These are phyloP conservation scores for Poecilus cupreus DNA, from an alignment of 2,888 invertebrate genomes.

Conservation along the genomic window DNA sequence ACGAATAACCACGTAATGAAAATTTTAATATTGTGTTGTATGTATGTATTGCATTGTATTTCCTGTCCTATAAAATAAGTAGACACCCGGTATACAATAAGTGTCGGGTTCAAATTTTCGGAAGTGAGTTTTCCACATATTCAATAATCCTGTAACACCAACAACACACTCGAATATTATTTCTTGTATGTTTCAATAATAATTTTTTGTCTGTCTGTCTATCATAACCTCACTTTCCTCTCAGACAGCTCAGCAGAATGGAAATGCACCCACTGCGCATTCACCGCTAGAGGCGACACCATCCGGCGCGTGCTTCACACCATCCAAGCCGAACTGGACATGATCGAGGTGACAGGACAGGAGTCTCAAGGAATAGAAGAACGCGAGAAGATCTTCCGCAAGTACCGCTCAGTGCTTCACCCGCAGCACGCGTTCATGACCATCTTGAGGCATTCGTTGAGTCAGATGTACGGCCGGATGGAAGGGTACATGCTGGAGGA, in stretches of 20 bases:
- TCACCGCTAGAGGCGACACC: constrained; percentile 77
- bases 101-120: not conserved
- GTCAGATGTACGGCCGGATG: constrained; percentile 86
- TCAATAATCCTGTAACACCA: too few species aligned
- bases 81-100: too few species aligned
- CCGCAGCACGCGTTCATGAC: constrained; percentile 84
- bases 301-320: constrained; percentile 78
- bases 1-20: too few species aligned
- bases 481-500: constrained; percentile 83
- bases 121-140: too few species aligned
- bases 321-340: constrained; percentile 81
- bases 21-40: too few species aligned
- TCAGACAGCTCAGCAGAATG: constrained; percentile 77
- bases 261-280: constrained; percentile 83
- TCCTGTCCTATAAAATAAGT: too few species aligned
- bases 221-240: not conserved
- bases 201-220: not conserved
- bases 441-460: constrained; percentile 80
- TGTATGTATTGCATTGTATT: too few species aligned
- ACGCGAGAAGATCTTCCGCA: constrained; percentile 78
- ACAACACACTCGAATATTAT: too few species aligned
- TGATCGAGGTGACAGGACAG: constrained; percentile 76
- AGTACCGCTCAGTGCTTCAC: constrained; percentile 83
- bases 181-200: not conserved
- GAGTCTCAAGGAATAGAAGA: constrained; percentile 78